phyloP scores from a whole-genome alignment of 2,113 vertebrate species.

The Pao palembangensis region DNA sequence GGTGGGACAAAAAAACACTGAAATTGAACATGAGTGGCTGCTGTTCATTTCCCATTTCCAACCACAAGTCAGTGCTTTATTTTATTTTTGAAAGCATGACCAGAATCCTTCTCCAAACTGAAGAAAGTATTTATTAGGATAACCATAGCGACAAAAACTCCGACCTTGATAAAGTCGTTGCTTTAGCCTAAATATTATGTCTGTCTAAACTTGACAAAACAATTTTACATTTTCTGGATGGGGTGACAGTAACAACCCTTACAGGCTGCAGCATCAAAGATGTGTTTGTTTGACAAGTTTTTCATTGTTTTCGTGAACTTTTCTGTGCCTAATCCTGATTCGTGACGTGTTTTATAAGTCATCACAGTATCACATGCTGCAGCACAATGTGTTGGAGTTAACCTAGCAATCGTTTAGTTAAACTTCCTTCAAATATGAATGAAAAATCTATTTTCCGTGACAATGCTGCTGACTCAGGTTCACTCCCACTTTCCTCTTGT shows the following conservation, averaged over 20 bases:
- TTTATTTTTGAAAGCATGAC: neutral
- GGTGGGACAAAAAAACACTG: neutral
- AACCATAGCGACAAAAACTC: neutral
- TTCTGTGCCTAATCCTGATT: too few species aligned
- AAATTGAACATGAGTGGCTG: neutral
- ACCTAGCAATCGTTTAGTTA: too few species aligned
- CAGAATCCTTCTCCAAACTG: neutral
- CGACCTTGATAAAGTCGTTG: neutral
- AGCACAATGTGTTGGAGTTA: too few species aligned
- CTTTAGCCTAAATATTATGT: neutral
- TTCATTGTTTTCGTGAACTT: too few species aligned
- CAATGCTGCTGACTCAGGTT: conserved; percentile 59
- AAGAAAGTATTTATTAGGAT: neutral
- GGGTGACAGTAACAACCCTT: too few species aligned
- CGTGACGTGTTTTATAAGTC: too few species aligned
- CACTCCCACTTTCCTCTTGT: conserved; percentile 25
- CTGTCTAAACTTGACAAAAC: neutral
- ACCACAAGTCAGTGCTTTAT: neutral
- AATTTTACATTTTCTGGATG: too few species aligned
- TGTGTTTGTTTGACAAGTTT: neutral
- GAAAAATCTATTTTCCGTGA: too few species aligned
- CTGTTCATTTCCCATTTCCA: neutral
- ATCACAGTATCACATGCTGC: too few species aligned
- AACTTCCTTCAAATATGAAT: too few species aligned
- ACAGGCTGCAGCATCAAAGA: neutral